phyloP scores from a whole-genome alignment of 2,797 vertebrate genomes.

The Falco columbarius region DNA sequence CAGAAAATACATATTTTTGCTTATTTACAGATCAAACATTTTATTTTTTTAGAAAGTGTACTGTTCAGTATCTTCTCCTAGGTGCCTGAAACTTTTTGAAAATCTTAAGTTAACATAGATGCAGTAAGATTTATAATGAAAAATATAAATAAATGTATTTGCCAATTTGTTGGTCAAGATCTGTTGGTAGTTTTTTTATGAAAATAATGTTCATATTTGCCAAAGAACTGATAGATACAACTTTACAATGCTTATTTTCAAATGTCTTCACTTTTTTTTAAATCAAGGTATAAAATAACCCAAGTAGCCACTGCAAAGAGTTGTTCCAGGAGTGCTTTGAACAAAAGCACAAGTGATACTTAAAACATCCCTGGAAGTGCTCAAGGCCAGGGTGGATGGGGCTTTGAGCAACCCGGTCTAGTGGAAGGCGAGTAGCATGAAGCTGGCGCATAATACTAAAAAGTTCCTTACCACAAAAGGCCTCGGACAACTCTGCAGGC shows the following conservation, averaged over 20 bases:
- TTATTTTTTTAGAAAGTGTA: background rate
- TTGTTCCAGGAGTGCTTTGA: background rate
- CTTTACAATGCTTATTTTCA: background rate
- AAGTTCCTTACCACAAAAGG: background rate
- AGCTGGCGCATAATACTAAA: background rate
- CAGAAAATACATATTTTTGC: background rate
- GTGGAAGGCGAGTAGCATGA: background rate
- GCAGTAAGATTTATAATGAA: background rate
- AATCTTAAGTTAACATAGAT: background rate
- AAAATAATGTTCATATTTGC: background rate
- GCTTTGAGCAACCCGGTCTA: too few relatives aligned
- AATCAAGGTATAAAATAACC: background rate
- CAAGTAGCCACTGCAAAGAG: background rate
- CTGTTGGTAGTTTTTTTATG: background rate
- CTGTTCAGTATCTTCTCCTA: background rate
- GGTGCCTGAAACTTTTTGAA: background rate
- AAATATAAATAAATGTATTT: background rate
- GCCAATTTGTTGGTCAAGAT: background rate
- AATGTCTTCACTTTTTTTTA: background rate
- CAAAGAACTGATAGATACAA: background rate
- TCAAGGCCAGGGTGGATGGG: too few relatives aligned
- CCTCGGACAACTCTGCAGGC: background rate
- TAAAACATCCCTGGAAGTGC: background rate
- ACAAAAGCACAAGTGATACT: background rate
- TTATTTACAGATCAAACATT: background rate